Conservation (phyloP, 1,140 invertebrate species). For the Cydia pomonella region DNA sequence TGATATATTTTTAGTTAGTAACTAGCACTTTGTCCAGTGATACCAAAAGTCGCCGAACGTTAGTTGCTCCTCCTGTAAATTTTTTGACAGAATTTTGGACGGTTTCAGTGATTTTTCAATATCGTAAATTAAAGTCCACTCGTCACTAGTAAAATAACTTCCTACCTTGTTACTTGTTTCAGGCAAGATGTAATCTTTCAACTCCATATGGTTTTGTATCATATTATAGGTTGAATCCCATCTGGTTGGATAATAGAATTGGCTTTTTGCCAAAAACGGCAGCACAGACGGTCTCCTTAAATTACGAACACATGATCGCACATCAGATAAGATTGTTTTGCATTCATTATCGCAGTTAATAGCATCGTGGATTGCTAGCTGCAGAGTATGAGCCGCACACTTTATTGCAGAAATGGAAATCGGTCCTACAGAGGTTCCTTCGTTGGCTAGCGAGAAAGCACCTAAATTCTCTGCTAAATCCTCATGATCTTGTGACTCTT, state of each 20-base stretch:
- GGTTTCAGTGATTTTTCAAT: not conserved
- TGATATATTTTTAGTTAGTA: not conserved
- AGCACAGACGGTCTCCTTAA: not conserved
- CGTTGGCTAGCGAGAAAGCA: conserved; percentile 18
- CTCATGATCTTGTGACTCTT: conserved; percentile 5
- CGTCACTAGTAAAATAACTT: not conserved
- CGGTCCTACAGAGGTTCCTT: conserved; percentile 7
- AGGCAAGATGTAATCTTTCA: conserved; percentile 16
- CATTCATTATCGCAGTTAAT: not conserved
- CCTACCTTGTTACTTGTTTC: not conserved
- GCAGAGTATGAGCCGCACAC: conserved; percentile 18
- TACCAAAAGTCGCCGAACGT: not conserved
- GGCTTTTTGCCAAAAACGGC: conserved; percentile 12
- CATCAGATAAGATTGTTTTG: conserved; percentile 12
- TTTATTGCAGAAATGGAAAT: conserved; percentile 2
- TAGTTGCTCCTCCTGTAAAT: not conserved
- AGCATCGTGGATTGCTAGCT: conserved; percentile 9
- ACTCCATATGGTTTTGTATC: conserved; percentile 6
- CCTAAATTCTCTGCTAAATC: conserved; percentile 5
- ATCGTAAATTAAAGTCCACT: conserved; percentile 15
- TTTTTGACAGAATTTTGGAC: not conserved
- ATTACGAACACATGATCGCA: not conserved
- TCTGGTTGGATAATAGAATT: not conserved
- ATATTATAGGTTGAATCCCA: conserved; percentile 13
- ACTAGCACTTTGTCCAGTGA: not conserved